A percentile compares a stretch with the other conserved stretches of the same genome.
Conservation (phyloP, 2,797 vertebrate species). For the Graptemys geographica region DNA sequence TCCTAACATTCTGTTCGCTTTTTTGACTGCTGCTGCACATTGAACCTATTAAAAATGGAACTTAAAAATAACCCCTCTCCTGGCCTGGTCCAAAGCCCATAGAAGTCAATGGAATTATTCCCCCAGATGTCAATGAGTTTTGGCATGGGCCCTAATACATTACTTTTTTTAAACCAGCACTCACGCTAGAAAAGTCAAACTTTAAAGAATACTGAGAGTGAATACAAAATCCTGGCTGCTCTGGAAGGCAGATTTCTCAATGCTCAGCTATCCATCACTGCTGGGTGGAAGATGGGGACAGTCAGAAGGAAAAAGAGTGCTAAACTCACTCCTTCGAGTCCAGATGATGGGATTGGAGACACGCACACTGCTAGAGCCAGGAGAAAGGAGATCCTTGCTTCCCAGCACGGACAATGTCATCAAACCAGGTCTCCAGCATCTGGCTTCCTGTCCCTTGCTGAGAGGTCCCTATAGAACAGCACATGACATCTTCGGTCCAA, state of each 20-base stretch:
- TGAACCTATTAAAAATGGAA: background rate
- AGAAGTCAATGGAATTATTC: background rate
- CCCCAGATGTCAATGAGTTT: background rate
- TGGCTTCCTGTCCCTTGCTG: background rate
- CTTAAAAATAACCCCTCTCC: background rate
- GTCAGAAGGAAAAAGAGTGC: background rate
- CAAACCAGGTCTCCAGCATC: no score
- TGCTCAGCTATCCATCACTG: background rate
- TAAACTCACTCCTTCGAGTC: background rate
- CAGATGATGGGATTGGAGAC: background rate
- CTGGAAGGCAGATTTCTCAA: background rate
- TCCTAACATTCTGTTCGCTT: background rate
- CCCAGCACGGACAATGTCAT: accelerated
- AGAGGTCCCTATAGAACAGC: background rate
- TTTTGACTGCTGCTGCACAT: background rate
- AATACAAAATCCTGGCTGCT: background rate
- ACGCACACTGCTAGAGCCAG: background rate
- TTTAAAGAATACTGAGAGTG: background rate
- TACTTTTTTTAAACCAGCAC: background rate
- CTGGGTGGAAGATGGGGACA: background rate
- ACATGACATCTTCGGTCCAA: background rate
- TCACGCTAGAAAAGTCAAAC: background rate
- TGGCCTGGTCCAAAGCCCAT: background rate
- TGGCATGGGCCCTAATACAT: background rate
- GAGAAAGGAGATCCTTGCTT: background rate